phyloP scores from a whole-genome alignment of 2,113 vertebrate species.

The Pygathrix nemaeus region DNA sequence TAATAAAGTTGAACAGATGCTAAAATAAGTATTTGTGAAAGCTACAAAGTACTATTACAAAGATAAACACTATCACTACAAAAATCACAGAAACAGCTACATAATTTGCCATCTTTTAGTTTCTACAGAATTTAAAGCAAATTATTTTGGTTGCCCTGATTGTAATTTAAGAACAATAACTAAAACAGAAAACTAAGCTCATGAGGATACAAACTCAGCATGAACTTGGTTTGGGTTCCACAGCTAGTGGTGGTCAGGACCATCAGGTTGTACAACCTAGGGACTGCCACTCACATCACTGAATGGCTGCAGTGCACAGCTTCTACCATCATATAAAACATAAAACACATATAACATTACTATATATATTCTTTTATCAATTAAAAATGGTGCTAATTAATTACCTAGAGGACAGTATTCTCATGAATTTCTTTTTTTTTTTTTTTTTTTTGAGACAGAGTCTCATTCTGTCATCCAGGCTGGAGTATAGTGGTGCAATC shows the following conservation, averaged over 20 bases:
- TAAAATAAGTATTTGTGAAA: conserved; percentile 34
- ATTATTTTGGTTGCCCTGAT: background rate
- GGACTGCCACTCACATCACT: background rate
- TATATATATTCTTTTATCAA: background rate
- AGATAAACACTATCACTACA: background rate
- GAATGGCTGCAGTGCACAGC: background rate
- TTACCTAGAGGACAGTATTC: background rate
- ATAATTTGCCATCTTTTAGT: background rate
- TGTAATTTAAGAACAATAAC: background rate
- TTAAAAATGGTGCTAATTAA: background rate
- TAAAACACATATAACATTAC: background rate
- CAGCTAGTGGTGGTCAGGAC: background rate
- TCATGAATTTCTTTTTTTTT: background rate
- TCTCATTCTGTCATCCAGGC: too few species aligned
- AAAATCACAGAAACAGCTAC: background rate
- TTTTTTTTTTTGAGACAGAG: too few species aligned
- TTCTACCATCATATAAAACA: background rate
- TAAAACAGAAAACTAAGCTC: background rate
- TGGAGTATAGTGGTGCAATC: too few species aligned
- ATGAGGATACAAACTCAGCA: background rate
- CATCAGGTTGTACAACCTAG: background rate
- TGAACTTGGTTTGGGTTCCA: background rate
- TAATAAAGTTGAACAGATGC: background rate
- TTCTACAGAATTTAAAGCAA: background rate
- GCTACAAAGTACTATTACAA: background rate